Base-by-base conservation (phyloP, 2,113 vertebrate species). In the Lucifuga dentata region DNA sequence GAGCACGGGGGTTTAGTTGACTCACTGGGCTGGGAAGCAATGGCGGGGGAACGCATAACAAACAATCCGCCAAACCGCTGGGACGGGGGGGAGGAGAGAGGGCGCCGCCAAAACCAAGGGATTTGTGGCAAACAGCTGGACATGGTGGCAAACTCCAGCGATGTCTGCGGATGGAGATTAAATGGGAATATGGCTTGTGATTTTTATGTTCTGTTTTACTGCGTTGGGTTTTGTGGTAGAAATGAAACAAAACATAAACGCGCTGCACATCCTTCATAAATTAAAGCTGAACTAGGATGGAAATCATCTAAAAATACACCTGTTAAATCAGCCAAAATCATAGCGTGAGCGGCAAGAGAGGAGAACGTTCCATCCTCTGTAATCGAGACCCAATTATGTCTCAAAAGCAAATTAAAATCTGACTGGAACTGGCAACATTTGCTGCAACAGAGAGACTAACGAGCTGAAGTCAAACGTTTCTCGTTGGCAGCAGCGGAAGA, bases 21-120 rank as follows among this genome's bases (percentile, higher is more conserved):
- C 73, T 81, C 11, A 36, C 43, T 13, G 68, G 46, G 57, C 29
- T 48, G 57, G 73, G 50, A 16, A 36, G 58, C 15, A 72, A 70
- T 76, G 81, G 64, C 68, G 23, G 59, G 76, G 69, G 77, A 70
- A 53, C 58, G 5, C 73, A 56, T 38, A 73, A 74, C 69, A 86
- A 84, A 83, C 76, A 68, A 48, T 35, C 73, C 50, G 73, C 61
- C 52, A 73, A 68, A 53, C 55, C 68, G 26, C 39, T 8, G 23
- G 59, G 41, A 64, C 20, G 8, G 52, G 26, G 35, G 17, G n/a
- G 9, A 32, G 10, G n/a, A n/a, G 32, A 1, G 19, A 24, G 50
- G 60, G 36, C 39, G 16, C 5, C 5, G 57, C 43, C 33, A 50
- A 32, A 58, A 75, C 64, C 73, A 53, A 23, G 69, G 20, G 48